These are phyloP conservation scores for Dunckerocampus dactyliophorus DNA, from an alignment of 2,113 vertebrate species.

Conservation along the genomic window DNA sequence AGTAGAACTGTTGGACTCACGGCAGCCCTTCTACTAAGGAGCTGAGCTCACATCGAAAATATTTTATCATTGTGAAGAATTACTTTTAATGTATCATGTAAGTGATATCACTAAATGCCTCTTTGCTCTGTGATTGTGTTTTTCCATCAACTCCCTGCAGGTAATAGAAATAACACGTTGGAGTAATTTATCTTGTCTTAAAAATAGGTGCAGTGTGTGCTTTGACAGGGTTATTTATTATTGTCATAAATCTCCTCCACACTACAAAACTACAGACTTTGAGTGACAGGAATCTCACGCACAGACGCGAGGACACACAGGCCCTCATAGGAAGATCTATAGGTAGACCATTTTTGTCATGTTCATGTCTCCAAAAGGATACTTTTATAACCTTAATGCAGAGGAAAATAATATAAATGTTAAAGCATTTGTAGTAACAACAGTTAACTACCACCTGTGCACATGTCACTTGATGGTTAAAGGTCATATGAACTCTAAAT, in stretches of 20 bases:
- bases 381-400: neutral
- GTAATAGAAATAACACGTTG: neutral
- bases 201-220: neutral
- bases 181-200: neutral
- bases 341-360: neutral
- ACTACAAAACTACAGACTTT: neutral
- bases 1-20: slow-evolving; percentile 30
- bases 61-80: slow-evolving; percentile 22
- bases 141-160: neutral
- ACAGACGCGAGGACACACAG: neutral
- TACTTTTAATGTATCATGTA: neutral
- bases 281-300: slow-evolving; percentile 2
- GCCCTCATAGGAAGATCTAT: neutral
- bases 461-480: neutral
- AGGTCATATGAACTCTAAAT: neutral
- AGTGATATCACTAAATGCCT: neutral
- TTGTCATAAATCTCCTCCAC: slow-evolving; percentile 1
- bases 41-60: slow-evolving; percentile 13
- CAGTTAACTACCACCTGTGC: neutral
- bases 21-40: neutral
- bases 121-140: neutral
- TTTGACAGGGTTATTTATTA: slow-evolving; percentile 11
- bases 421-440: neutral
- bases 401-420: neutral
- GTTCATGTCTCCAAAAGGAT: neutral